Evolutionary conservation across 2,888 invertebrate genomes (phyloP).

Genomic region (Digitonthophagus gazella): DNA sequence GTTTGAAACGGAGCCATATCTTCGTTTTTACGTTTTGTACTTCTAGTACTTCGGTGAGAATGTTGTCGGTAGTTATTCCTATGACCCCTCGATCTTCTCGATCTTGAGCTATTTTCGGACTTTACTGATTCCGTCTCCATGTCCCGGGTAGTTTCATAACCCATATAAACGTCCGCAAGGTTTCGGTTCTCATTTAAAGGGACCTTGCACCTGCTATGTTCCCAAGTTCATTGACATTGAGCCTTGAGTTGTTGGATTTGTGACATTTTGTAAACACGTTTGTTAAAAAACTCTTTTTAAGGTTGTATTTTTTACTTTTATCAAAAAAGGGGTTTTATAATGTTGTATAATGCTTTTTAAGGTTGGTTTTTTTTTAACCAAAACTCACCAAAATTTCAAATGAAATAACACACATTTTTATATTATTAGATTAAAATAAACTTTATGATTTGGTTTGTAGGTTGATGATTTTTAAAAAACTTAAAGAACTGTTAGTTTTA

Average conservation of each 20-base stretch:
- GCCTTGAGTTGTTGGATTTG: background rate
- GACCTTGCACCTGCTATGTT: background rate
- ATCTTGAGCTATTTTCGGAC: slow-evolving; percentile 86
- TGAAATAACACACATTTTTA: too few relatives aligned
- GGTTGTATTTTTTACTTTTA: background rate
- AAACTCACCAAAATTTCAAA: too few relatives aligned
- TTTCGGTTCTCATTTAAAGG: slow-evolving; percentile 2
- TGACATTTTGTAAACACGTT: background rate
- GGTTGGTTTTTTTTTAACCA: background rate
- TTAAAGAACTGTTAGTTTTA: background rate
- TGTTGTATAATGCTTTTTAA: too few relatives aligned
- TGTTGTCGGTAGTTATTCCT: slow-evolving; percentile 61
- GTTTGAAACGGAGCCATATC: slow-evolving; percentile 87
- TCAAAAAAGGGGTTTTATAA: background rate
- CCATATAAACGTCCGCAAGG: slow-evolving; percentile 41
- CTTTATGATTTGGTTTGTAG: background rate
- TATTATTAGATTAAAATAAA: too few relatives aligned
- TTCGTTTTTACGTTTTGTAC: slow-evolving; percentile 63
- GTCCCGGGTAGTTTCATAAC: slow-evolving; percentile 54
- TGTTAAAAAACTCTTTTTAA: background rate
- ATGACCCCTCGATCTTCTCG: slow-evolving; percentile 66
- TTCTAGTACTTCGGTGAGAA: slow-evolving; percentile 67
- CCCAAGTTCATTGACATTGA: slow-evolving; percentile 5
- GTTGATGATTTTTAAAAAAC: background rate
- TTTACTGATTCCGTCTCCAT: slow-evolving; percentile 95